These are phyloP conservation scores for Ophioninae sp. DNA, from an alignment of 2,888 invertebrate species.

Conservation along the genomic window DNA sequence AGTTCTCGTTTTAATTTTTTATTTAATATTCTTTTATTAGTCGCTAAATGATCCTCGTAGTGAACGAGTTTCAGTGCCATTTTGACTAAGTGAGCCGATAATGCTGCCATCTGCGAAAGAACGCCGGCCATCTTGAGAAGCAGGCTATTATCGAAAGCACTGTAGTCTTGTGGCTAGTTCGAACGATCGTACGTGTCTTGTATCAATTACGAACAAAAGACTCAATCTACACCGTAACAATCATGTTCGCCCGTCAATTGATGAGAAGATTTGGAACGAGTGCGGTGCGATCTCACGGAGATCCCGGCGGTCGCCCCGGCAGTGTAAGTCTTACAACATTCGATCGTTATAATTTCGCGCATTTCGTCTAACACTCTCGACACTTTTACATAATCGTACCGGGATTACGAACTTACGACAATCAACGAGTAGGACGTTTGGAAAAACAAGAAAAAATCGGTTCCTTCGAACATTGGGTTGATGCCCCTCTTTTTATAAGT, in stretches of 20 bases:
- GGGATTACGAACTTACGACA: neutral
- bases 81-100: constrained; percentile 15
- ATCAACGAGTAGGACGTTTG: neutral
- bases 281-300: constrained; percentile 64
- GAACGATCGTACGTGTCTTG: neutral
- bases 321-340: constrained; percentile 66
- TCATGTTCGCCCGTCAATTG: constrained; percentile 65
- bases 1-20: too few species aligned
- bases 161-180: constrained; percentile 8
- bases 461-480: neutral
- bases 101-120: constrained; percentile 8
- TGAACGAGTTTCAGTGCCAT: neutral
- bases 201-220: neutral
- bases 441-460: neutral
- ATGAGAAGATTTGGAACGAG: constrained; percentile 70
- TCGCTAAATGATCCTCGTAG: constrained; percentile 1
- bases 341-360: constrained; percentile 13
- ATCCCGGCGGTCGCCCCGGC: constrained; percentile 69
- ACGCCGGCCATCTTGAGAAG: constrained; percentile 36
- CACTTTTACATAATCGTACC: constrained; percentile 60
- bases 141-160: neutral
- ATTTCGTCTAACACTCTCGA: constrained; percentile 2
- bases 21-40: neutral
- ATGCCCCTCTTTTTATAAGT: neutral
- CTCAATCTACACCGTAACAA: constrained; percentile 25